Evolutionary conservation across 1,140 invertebrate species (phyloP).

Genomic region (Nasonia vitripennis): DNA sequence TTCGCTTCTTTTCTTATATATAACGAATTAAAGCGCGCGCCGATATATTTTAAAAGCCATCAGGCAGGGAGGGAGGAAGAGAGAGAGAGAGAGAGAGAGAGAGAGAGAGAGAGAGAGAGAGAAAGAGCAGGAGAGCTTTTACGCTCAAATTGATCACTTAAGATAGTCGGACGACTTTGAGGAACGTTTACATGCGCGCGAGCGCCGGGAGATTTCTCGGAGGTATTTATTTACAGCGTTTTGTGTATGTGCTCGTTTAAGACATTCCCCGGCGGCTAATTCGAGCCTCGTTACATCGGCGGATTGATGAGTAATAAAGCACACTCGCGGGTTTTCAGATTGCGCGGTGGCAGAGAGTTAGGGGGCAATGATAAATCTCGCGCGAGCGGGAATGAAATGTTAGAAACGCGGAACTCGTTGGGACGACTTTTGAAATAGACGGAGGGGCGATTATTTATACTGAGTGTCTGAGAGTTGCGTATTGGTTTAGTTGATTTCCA

Average conservation of each 20-base stretch:
- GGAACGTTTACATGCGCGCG: constrained; percentile 10
- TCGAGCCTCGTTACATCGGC: constrained; percentile 25
- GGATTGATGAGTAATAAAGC: constrained; percentile 37
- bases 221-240: constrained; percentile 43
- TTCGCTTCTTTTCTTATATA: constrained; percentile 27
- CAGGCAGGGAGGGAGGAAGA: no score
- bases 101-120: no score
- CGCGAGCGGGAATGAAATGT: neutral
- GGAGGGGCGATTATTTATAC: neutral
- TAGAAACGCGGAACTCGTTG: neutral
- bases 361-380: neutral
- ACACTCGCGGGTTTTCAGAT: neutral
- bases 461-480: neutral
- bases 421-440: neutral
- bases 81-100: neutral
- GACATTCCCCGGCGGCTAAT: constrained; percentile 31
- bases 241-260: neutral
- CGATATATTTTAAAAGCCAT: constrained; percentile 35
- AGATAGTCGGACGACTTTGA: constrained; percentile 44
- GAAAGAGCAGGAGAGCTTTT: neutral
- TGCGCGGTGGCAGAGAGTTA: neutral
- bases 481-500: neutral
- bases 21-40: constrained; percentile 36
- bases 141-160: constrained; percentile 39
- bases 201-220: constrained; percentile 6